Evolutionary conservation across 2,113 vertebrate species (phyloP).

Genomic region (Bombycilla garrulus): DNA sequence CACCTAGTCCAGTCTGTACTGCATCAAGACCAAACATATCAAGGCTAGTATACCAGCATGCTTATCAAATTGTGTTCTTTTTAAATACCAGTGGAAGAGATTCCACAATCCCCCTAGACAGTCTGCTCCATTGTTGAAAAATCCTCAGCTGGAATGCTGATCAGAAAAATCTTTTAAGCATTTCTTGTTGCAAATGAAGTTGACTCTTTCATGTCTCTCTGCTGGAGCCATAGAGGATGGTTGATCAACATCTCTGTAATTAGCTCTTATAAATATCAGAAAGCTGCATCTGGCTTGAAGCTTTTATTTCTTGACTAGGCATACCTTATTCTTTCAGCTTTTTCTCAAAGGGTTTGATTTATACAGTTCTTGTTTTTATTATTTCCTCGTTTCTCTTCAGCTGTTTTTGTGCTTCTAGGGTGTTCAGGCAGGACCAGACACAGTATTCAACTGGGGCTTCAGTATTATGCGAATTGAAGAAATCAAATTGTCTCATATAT

Average conservation of each 20-base stretch:
- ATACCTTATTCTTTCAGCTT: constrained; percentile 9
- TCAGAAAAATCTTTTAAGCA: neutral
- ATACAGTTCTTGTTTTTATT: neutral
- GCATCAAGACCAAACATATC: neutral
- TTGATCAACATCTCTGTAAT: neutral
- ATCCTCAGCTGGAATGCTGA: neutral
- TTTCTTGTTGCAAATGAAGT: neutral
- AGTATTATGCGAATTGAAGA: neutral
- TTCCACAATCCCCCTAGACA: neutral
- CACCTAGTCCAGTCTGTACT: neutral
- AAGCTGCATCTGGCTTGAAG: neutral
- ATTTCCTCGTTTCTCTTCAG: neutral
- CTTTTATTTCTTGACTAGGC: constrained; percentile 4
- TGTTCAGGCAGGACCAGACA: neutral
- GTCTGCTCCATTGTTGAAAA: neutral
- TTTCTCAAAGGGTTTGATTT: neutral
- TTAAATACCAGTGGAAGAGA: neutral
- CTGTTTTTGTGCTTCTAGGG: neutral
- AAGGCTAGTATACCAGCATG: neutral
- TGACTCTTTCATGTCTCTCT: neutral
- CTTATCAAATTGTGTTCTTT: neutral
- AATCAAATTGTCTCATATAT: neutral
- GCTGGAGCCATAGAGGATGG: neutral
- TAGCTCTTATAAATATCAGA: neutral
- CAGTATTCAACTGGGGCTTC: neutral